A percentile compares a stretch with the other conserved stretches of the same genome.
Conservation (phyloP, 2,888 invertebrate genomes). For the Dryobotodes eremita region DNA sequence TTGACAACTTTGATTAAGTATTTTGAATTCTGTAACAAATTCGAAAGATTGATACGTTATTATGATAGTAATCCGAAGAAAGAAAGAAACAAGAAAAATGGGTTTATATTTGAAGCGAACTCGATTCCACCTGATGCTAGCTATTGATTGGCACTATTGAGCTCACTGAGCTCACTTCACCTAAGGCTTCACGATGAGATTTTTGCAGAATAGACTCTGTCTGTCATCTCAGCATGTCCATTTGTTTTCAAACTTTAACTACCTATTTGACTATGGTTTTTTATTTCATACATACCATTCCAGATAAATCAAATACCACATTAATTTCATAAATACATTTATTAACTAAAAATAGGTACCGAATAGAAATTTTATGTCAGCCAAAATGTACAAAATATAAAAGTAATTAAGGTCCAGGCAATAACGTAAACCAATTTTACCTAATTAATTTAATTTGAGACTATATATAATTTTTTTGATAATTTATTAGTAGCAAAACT, state of each 20-base stretch:
- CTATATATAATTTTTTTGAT: background rate
- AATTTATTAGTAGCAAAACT: conserved; percentile 5
- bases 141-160: no score
- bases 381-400: conserved; percentile 29
- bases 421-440: conserved; percentile 11
- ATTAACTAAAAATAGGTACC: conserved; percentile 35
- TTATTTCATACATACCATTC: background rate
- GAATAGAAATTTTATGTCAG: conserved; percentile 13
- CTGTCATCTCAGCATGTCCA: background rate
- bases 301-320: conserved; percentile 5
- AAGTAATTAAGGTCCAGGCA: conserved; percentile 1
- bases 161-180: background rate
- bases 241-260: background rate
- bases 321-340: conserved; percentile 46
- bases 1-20: background rate
- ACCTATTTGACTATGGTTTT: background rate
- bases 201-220: background rate
- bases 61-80: background rate
- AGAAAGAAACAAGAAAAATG: no score
- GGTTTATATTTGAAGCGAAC: no score
- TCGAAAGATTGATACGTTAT: background rate
- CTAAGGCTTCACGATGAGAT: background rate
- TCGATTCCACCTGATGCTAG: no score
- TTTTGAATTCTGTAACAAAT: background rate
- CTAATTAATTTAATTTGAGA: conserved; percentile 19